phyloP scores from a whole-genome alignment of 2,888 invertebrate species.

The Neoaliturus tenellus region DNA sequence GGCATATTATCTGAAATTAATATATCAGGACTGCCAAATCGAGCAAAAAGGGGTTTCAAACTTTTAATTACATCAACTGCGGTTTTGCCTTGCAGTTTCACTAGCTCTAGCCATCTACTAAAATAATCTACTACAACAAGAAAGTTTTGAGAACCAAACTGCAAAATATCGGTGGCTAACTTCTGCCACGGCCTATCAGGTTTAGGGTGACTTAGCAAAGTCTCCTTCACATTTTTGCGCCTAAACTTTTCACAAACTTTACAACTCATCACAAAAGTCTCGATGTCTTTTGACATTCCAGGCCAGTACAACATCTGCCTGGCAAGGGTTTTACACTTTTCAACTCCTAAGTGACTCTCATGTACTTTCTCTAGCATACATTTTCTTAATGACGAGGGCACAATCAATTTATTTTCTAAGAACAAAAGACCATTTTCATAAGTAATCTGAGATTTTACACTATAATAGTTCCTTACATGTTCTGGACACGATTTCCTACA shows the following conservation, averaged over 20 bases:
- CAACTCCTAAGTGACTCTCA: not conserved
- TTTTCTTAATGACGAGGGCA: not conserved
- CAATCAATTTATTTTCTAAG: not conserved
- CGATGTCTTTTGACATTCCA: not conserved
- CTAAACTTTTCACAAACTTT: not conserved
- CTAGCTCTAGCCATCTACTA: not conserved
- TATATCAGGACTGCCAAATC: too few species aligned
- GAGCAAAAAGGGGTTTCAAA: not conserved
- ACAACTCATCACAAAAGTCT: not conserved
- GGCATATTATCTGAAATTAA: too few species aligned
- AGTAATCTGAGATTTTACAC: not conserved
- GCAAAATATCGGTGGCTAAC: not conserved
- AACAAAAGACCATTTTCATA: not conserved
- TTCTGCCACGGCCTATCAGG: not conserved
- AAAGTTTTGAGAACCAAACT: not conserved
- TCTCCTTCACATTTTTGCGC: not conserved
- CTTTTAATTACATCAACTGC: not conserved
- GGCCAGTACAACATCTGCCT: not conserved
- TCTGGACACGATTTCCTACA: not conserved
- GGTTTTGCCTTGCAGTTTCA: not conserved
- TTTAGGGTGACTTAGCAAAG: not conserved
- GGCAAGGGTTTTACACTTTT: not conserved
- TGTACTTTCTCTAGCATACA: not conserved
- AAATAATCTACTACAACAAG: not conserved
- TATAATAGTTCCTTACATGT: not conserved